phyloP scores from a whole-genome alignment of 2,113 vertebrate species.

The Macquaria ambigua region DNA sequence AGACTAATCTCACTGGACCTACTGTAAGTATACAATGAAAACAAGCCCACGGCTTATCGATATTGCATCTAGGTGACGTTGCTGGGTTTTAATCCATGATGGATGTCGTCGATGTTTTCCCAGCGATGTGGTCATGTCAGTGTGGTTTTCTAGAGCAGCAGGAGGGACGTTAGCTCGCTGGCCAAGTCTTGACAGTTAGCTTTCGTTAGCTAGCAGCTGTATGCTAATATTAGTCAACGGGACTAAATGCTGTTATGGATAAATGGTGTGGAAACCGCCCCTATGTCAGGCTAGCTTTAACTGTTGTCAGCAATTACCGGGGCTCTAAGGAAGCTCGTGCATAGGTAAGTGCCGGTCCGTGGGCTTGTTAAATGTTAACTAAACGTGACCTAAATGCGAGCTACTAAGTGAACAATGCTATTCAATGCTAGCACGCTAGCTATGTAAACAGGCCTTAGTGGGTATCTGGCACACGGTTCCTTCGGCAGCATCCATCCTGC shows the following conservation, averaged over 20 bases:
- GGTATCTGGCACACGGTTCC: conserved; percentile 39
- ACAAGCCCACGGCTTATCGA: background rate
- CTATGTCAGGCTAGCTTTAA: background rate
- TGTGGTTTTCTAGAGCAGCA: conserved; percentile 67
- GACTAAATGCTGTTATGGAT: background rate
- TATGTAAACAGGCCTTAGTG: conserved; percentile 76
- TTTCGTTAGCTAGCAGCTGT: conserved; percentile 49
- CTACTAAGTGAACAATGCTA: conserved; percentile 36
- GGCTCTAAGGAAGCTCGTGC: background rate
- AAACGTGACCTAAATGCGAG: conserved; percentile 37
- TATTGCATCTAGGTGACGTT: background rate
- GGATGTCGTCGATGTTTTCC: conserved; percentile 74
- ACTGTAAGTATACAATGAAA: conserved; percentile 72
- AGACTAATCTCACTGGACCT: conserved; percentile 22
- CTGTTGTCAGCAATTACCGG: background rate
- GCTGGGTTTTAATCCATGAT: conserved; percentile 32
- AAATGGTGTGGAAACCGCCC: background rate
- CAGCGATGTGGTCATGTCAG: conserved; percentile 71
- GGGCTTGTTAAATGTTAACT: conserved; percentile 20
- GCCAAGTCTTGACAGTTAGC: conserved; percentile 71
- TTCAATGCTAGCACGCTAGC: conserved; percentile 61
- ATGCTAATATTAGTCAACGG: conserved; percentile 62
- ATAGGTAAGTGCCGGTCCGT: background rate
- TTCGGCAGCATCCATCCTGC: conserved; percentile 62
- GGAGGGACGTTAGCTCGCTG: conserved; percentile 69